phyloP scores from a whole-genome alignment of 2,888 invertebrate species.

The Zootermopsis nevadensis region DNA sequence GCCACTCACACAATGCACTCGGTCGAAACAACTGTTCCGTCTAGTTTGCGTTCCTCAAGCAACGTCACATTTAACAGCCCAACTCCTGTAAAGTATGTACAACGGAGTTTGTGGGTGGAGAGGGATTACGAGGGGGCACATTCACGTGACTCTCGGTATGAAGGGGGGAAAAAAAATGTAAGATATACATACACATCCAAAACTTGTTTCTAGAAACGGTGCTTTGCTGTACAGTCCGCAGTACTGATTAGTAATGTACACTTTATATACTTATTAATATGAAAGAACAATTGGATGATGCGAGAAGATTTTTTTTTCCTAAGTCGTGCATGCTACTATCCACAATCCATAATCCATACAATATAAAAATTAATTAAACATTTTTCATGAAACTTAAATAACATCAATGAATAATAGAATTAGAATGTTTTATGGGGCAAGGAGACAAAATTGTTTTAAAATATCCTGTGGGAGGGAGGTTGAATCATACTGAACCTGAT shows the following conservation, averaged over 20 bases:
- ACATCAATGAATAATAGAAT: slow-evolving; percentile 43
- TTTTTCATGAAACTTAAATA: slow-evolving; percentile 40
- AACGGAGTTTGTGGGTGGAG: slow-evolving; percentile 8
- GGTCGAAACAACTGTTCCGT: background rate
- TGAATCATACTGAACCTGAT: slow-evolving; percentile 32
- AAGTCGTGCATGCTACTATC: slow-evolving; percentile 45
- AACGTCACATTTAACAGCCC: slow-evolving; percentile 11
- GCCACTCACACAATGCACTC: slow-evolving; percentile 5
- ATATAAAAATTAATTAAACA: slow-evolving; percentile 45
- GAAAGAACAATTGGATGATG: slow-evolving; percentile 47
- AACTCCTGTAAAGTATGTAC: slow-evolving; percentile 16
- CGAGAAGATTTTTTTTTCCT: slow-evolving; percentile 42
- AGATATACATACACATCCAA: slow-evolving; percentile 45
- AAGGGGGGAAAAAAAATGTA: slow-evolving; percentile 33
- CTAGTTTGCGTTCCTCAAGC: background rate
- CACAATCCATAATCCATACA: slow-evolving; percentile 41
- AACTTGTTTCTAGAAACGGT: slow-evolving; percentile 43
- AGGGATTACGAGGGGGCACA: slow-evolving; percentile 39
- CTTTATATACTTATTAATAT: slow-evolving; percentile 45
- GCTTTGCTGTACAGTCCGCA: slow-evolving; percentile 44
- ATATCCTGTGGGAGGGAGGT: slow-evolving; percentile 18
- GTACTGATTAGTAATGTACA: slow-evolving; percentile 44
- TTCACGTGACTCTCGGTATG: slow-evolving; percentile 36
- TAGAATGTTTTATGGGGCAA: slow-evolving; percentile 17
- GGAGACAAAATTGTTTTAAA: slow-evolving; percentile 33